Conservation (phyloP, 2,797 vertebrate genomes). For the Sciurus vulgaris region DNA sequence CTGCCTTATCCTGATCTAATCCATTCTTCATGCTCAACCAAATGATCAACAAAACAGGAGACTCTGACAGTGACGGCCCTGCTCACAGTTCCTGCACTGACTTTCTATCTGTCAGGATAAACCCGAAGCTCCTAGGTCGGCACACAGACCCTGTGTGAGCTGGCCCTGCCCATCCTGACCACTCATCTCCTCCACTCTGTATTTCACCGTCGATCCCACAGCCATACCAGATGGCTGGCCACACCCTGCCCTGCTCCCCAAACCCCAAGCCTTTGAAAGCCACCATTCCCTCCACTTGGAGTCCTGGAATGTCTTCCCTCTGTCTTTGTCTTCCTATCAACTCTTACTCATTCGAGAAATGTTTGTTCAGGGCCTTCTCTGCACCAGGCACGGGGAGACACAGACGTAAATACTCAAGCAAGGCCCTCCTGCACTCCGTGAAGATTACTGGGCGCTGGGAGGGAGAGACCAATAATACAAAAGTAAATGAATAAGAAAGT, state of each 20-base stretch:
- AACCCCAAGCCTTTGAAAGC: not conserved
- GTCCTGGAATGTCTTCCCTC: not conserved
- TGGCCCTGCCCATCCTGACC: not conserved
- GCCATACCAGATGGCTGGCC: not conserved
- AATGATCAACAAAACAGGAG: not conserved
- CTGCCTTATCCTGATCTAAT: not conserved
- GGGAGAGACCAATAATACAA: not conserved
- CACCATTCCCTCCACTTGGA: not conserved
- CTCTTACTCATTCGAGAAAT: not conserved
- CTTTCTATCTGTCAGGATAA: not conserved
- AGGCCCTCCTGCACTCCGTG: not conserved
- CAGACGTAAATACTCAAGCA: not conserved
- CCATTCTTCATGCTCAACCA: not conserved
- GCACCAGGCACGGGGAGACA: not conserved
- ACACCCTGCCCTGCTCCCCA: not conserved
- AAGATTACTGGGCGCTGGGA: not conserved
- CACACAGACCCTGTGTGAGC: not conserved
- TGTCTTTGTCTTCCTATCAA: not conserved
- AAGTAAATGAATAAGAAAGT: not conserved
- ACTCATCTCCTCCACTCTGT: not conserved
- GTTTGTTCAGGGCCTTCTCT: not conserved
- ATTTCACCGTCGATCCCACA: accelerated
- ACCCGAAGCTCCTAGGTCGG: not conserved
- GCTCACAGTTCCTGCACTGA: not conserved
- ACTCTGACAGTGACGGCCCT: not conserved